Evolutionary conservation across 2,797 vertebrate genomes (phyloP), one percentile per base, ranked within the genome.

Genomic region (Rhinophrynus dorsalis): DNA sequence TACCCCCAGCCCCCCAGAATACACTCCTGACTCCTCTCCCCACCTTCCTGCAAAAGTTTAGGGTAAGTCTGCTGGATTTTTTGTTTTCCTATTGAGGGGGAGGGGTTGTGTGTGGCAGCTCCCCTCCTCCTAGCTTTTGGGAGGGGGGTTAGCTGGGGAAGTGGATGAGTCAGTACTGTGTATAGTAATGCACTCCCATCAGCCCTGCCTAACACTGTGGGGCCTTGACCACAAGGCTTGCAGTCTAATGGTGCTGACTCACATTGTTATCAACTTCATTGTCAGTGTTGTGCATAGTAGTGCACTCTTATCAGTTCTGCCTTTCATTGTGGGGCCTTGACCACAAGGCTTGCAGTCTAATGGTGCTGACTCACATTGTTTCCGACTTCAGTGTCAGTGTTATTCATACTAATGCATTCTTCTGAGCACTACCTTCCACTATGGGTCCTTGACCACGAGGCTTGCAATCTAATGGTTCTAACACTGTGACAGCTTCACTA

Each of bases 21-120:
- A n/a, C n/a, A n/a, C 3, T 12, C 21, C 26, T 23, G 24, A 23
- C 40, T 12, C 48, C 63, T 62, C 15, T 12, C 10, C 3, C 15
- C 58, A 13, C 38, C 38, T 40, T 63, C 24, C 17, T 44, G 2
- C 47, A 54, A 67, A 61, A 67, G 50, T 61, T 74, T 62, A 48
- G 72, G 57, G 65, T 48, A 56, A 21, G 65, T 57, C 48, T 50
- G 37, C 23, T 21, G 29, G 48, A 54, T 17, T 47, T 27, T 45
- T 2, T 47, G 45, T 26, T 42, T 6, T 5, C 35, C 5, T 6
- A n/a, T n/a, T n/a, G n/a, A n/a, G 11, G n/a, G 40, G 44, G 33
- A 27, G 42, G 48, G 37, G 3, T 33, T 17, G 17, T n/a, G 35
- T 7, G 65, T 20, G 45, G 35, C 30, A 30, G 48, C 13, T 4